phyloP scores from a whole-genome alignment of 1,140 invertebrate genomes.

The Drosophila subpulchrella region DNA sequence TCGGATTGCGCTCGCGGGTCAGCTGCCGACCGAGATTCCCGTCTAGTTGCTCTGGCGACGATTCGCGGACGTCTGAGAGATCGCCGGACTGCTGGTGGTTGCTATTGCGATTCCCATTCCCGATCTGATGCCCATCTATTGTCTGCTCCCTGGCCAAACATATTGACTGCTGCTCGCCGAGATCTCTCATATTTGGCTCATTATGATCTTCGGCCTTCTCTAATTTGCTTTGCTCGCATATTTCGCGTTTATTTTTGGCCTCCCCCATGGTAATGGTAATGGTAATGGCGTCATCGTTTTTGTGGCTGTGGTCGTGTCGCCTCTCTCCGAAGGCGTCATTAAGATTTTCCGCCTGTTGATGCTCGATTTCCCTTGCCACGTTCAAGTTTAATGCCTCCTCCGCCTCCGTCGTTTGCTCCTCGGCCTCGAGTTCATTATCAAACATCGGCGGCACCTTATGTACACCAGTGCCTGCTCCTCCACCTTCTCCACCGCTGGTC shows the following conservation, averaged over 20 bases:
- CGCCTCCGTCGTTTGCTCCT: constrained; percentile 13
- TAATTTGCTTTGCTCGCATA: constrained; percentile 81
- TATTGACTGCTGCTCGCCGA: constrained; percentile 74
- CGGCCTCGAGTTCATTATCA: constrained; percentile 75
- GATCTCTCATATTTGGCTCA: constrained; percentile 75
- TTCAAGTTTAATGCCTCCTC: constrained; percentile 74
- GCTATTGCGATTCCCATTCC: constrained; percentile 28
- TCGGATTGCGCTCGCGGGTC: constrained; percentile 47
- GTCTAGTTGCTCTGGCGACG: constrained; percentile 76
- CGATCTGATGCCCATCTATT: constrained; percentile 51
- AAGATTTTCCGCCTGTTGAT: constrained; percentile 83
- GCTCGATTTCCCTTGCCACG: constrained; percentile 78
- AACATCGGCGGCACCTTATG: constrained; percentile 41
- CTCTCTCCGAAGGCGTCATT: constrained; percentile 70
- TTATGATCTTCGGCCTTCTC: constrained; percentile 69
- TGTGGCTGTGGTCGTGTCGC: constrained; percentile 61
- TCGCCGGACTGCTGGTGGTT: constrained; percentile 49
- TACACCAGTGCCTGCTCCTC: constrained; percentile 6
- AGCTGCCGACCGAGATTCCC: constrained; percentile 20
- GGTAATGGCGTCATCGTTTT: constrained; percentile 47
- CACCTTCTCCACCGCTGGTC: neutral
- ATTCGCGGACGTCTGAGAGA: constrained; percentile 79
- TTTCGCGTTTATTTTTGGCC: constrained; percentile 79
- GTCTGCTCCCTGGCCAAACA: constrained; percentile 69
- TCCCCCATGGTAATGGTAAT: constrained; percentile 60